Evolutionary conservation across 2,888 invertebrate species (phyloP).

Genomic region (Ectemnius lituratus): DNA sequence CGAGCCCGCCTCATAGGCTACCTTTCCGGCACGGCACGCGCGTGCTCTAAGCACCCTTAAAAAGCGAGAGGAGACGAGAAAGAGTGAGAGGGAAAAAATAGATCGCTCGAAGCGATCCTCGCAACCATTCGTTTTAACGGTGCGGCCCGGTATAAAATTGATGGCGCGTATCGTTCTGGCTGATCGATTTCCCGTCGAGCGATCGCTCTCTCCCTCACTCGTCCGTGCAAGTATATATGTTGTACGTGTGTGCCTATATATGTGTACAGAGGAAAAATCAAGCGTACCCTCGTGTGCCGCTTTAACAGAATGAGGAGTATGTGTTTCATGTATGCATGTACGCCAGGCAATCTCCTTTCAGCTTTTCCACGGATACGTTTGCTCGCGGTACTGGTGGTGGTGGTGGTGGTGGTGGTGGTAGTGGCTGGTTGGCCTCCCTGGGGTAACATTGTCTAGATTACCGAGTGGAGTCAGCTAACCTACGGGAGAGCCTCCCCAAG

Average conservation of each 20-base stretch:
- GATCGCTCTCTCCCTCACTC: background rate
- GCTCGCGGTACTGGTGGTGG: too few relatives aligned
- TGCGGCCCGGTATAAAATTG: slow-evolving; percentile 30
- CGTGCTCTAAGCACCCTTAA: background rate
- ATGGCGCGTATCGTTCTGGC: slow-evolving; percentile 7
- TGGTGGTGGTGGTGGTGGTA: slow-evolving; percentile 8
- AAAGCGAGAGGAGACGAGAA: background rate
- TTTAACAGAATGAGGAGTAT: background rate
- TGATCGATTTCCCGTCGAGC: slow-evolving; percentile 24
- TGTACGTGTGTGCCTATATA: slow-evolving; percentile 4
- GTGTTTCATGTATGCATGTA: slow-evolving; percentile 11
- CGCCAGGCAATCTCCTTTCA: slow-evolving; percentile 58
- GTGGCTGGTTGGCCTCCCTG: slow-evolving; percentile 41
- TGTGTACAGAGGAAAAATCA: slow-evolving; percentile 17
- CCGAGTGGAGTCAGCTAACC: slow-evolving; percentile 66
- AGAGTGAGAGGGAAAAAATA: slow-evolving; percentile 13
- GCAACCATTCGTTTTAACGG: slow-evolving; percentile 33
- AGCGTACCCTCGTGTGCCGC: background rate
- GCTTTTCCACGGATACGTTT: slow-evolving; percentile 62
- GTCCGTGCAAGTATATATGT: background rate
- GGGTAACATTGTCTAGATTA: slow-evolving; percentile 70
- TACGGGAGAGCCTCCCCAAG: slow-evolving; percentile 62
- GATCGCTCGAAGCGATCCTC: slow-evolving; percentile 27
- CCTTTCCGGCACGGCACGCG: background rate
- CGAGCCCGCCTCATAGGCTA: background rate